phyloP scores from a whole-genome alignment of 2,113 vertebrate genomes.

The Lichenostomus cassidix region DNA sequence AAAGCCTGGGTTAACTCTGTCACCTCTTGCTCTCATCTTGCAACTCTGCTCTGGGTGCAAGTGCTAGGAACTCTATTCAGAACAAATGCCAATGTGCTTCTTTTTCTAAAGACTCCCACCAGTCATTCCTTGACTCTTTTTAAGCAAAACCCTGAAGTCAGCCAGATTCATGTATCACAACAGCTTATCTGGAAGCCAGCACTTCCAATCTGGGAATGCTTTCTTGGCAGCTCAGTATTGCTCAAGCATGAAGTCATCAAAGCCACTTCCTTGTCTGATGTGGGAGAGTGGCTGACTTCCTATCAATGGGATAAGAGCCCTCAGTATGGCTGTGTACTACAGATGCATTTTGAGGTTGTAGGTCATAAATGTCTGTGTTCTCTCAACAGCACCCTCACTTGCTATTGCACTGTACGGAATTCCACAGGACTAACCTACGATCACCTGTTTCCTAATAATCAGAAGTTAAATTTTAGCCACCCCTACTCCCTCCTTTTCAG shows the following conservation, averaged over 20 bases:
- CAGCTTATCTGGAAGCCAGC: background rate
- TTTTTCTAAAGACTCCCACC: background rate
- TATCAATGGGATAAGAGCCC: fast-evolving
- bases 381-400: background rate
- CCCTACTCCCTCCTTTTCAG: background rate
- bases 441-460: background rate
- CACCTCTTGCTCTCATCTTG: background rate
- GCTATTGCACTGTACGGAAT: background rate
- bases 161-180: background rate
- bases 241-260: background rate
- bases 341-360: background rate
- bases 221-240: background rate
- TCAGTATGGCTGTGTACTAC: background rate
- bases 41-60: background rate
- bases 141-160: background rate
- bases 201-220: background rate
- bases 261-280: background rate
- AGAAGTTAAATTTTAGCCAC: background rate
- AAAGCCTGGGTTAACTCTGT: background rate
- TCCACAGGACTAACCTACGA: background rate
- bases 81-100: background rate
- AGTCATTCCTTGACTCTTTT: background rate
- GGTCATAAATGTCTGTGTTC: background rate
- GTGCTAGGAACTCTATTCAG: background rate
- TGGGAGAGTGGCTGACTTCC: background rate